A percentile compares a stretch with the other conserved stretches of the same genome.
These are phyloP conservation scores for Acanthosoma haemorrhoidale DNA, from an alignment of 2,888 invertebrate species.

Conservation along the genomic window DNA sequence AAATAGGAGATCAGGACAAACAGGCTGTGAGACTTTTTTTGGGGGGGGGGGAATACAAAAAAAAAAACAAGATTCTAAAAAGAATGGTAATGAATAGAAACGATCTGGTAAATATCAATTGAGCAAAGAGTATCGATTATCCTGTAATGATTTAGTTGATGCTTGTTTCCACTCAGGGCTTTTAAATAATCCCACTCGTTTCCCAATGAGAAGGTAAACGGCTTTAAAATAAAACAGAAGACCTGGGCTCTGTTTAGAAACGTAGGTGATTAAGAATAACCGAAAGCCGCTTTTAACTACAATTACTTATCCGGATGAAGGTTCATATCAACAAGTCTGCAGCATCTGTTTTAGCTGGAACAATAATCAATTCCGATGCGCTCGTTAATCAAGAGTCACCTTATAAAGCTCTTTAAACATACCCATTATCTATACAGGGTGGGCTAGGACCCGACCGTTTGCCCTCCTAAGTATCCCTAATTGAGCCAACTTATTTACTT, in stretches of 20 bases:
- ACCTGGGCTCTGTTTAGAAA: slow-evolving; percentile 6
- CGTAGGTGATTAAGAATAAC: slow-evolving; percentile 25
- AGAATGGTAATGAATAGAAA: too few relatives aligned
- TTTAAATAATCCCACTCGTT: not conserved
- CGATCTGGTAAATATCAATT: not conserved
- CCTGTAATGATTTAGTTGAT: slow-evolving; percentile 10
- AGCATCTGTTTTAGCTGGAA: slow-evolving; percentile 27
- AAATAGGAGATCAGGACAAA: too few relatives aligned
- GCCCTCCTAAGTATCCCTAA: too few relatives aligned
- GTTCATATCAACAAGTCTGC: not conserved
- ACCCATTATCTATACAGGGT: not conserved
- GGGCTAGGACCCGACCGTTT: too few relatives aligned
- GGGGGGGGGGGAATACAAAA: too few relatives aligned
- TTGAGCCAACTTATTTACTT: too few relatives aligned
- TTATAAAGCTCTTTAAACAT: not conserved
- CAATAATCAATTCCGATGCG: slow-evolving; percentile 16
- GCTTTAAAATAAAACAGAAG: slow-evolving; percentile 24
- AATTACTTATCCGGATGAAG: slow-evolving; percentile 28
- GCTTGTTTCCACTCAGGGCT: not conserved
- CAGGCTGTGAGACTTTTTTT: too few relatives aligned
- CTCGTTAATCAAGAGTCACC: slow-evolving; percentile 16
- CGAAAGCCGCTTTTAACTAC: slow-evolving; percentile 21
- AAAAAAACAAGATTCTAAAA: too few relatives aligned
- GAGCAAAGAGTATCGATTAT: not conserved
- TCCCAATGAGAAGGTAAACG: slow-evolving; percentile 10